Evolutionary conservation across 2,113 vertebrate genomes (phyloP).

Genomic region (Sminthopsis crassicaudata): DNA sequence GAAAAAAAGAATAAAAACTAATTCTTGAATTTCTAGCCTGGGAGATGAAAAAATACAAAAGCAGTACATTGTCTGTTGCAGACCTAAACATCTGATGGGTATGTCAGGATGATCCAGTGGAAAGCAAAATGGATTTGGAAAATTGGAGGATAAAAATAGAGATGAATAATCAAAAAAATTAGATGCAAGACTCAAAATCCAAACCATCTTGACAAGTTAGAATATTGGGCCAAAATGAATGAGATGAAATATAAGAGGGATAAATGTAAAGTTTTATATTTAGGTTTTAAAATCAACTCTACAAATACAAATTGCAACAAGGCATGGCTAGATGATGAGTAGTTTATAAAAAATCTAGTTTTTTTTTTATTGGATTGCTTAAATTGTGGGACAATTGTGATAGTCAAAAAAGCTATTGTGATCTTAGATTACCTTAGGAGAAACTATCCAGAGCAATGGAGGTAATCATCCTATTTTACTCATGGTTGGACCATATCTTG

Average conservation of each 20-base stretch:
- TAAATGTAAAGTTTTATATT: not conserved
- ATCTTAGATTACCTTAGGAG: not conserved
- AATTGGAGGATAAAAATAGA: not conserved
- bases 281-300: not conserved
- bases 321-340: not conserved
- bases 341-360: not conserved
- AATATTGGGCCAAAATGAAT: not conserved
- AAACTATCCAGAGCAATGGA: not conserved
- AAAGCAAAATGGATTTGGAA: not conserved
- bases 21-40: not conserved
- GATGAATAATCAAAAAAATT: not conserved
- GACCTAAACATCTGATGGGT: not conserved
- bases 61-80: not conserved
- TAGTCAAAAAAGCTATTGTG: not conserved
- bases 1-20: not conserved
- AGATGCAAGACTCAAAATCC: not conserved
- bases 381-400: not conserved
- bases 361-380: not conserved
- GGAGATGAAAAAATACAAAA: not conserved
- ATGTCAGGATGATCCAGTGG: not conserved
- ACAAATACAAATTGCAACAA: not conserved
- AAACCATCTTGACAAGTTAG: not conserved
- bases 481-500: not conserved
- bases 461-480: not conserved
- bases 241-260: not conserved